Evolutionary conservation across 2,113 vertebrate species (phyloP).

Genomic region (Chauna torquata): DNA sequence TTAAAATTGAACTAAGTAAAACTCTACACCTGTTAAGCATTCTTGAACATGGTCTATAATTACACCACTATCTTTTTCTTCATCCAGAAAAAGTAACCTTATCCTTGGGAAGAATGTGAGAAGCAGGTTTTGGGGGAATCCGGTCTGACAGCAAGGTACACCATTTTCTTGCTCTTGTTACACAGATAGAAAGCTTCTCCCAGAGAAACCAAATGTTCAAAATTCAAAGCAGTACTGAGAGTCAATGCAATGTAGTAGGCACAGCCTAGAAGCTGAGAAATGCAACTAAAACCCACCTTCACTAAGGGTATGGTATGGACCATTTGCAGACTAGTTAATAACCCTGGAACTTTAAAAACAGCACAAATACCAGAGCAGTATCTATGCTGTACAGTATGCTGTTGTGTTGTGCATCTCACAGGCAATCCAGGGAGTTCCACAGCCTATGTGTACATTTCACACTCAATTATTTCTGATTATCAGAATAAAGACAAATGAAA

Average conservation of each 20-base stretch:
- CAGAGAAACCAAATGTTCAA: conserved; percentile 14
- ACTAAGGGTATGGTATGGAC: background rate
- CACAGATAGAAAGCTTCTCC: background rate
- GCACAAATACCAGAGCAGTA: background rate
- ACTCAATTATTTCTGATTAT: background rate
- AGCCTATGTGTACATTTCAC: background rate
- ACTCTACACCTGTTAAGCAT: background rate
- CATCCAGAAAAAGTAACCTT: background rate
- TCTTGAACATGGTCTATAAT: background rate
- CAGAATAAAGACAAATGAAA: background rate
- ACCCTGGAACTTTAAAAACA: background rate
- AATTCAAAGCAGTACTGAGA: conserved; percentile 14
- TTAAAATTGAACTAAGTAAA: background rate
- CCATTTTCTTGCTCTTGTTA: background rate
- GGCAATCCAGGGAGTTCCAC: background rate
- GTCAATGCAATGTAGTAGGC: background rate
- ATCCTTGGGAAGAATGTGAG: background rate
- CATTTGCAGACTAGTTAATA: background rate
- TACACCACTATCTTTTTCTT: background rate
- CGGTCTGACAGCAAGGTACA: background rate
- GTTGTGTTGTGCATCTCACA: background rate
- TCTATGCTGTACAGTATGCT: background rate
- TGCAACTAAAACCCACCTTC: background rate
- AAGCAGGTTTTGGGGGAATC: background rate
- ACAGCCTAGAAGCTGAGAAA: background rate